These are phyloP conservation scores for Poecilia latipinna DNA, from an alignment of 2,113 vertebrate genomes.

Conservation along the genomic window DNA sequence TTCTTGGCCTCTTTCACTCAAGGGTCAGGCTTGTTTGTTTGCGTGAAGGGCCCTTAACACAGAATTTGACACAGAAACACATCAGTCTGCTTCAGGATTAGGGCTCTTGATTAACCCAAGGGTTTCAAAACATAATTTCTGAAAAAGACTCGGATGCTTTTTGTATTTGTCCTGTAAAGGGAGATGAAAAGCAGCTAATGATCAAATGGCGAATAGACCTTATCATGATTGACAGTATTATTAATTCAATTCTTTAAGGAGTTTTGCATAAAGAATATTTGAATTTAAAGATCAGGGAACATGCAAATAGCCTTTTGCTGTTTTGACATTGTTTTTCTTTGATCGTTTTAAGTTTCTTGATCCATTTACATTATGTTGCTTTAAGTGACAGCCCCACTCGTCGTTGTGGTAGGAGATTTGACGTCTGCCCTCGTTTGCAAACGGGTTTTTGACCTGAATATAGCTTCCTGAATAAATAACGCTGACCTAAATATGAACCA, in stretches of 20 bases:
- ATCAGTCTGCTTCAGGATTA: slow-evolving; percentile 29
- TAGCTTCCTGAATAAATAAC: slow-evolving; percentile 3
- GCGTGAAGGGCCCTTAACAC: slow-evolving; percentile 45
- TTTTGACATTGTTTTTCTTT: background rate
- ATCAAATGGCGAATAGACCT: background rate
- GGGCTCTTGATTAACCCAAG: slow-evolving; percentile 24
- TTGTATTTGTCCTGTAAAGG: background rate
- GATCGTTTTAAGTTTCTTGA: background rate
- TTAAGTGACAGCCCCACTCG: background rate
- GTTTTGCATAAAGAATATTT: background rate
- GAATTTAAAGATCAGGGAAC: background rate
- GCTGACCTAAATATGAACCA: background rate
- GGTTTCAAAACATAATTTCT: background rate
- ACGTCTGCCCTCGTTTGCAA: background rate
- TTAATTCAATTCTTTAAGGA: background rate
- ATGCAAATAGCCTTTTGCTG: background rate
- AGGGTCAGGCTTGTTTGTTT: slow-evolving; percentile 59
- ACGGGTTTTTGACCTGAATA: background rate
- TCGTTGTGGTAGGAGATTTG: background rate
- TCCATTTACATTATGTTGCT: background rate
- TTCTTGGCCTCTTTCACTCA: slow-evolving; percentile 55
- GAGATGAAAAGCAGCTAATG: background rate
- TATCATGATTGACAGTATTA: background rate
- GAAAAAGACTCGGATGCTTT: background rate
- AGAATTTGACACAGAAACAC: slow-evolving; percentile 45